Conservation (phyloP, 1,140 invertebrate genomes). For the Sesamia nonagrioides region DNA sequence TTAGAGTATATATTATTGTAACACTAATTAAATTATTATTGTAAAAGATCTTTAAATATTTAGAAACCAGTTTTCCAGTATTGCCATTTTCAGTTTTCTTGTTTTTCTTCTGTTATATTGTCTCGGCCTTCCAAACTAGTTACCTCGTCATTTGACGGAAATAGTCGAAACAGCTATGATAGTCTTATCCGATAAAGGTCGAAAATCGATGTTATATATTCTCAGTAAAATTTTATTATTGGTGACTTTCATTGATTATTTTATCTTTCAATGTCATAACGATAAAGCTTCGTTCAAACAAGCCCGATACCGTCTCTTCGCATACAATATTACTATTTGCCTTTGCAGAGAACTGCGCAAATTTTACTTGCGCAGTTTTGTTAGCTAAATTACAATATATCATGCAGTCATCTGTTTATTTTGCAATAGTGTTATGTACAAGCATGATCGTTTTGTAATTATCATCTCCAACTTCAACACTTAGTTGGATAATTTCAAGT, state of each 20-base stretch:
- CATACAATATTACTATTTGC: constrained; percentile 31
- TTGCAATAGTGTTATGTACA: constrained; percentile 12
- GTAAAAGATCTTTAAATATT: background rate
- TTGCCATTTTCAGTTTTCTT: too few relatives aligned
- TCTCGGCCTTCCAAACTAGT: background rate
- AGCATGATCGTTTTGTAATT: constrained; percentile 5
- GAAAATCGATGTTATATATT: constrained; percentile 25
- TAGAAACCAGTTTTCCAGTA: background rate
- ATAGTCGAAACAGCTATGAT: constrained; percentile 5
- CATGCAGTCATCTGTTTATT: constrained; percentile 7
- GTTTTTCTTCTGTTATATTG: background rate
- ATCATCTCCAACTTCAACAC: background rate
- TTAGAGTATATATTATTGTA: background rate
- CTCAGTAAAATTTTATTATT: constrained; percentile 40
- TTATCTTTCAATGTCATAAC: constrained; percentile 68
- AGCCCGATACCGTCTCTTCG: constrained; percentile 17
- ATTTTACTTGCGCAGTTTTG: constrained; percentile 33
- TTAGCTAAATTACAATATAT: constrained; percentile 33
- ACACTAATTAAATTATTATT: background rate
- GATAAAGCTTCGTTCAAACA: constrained; percentile 53
- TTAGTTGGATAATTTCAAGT: background rate
- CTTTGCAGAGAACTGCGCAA: constrained; percentile 11
- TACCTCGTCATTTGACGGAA: constrained; percentile 1
- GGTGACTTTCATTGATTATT: constrained; percentile 60
- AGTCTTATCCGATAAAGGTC: constrained; percentile 18